Conservation (phyloP, 2,797 vertebrate genomes). For the Acrocephalus scirpaceus region DNA sequence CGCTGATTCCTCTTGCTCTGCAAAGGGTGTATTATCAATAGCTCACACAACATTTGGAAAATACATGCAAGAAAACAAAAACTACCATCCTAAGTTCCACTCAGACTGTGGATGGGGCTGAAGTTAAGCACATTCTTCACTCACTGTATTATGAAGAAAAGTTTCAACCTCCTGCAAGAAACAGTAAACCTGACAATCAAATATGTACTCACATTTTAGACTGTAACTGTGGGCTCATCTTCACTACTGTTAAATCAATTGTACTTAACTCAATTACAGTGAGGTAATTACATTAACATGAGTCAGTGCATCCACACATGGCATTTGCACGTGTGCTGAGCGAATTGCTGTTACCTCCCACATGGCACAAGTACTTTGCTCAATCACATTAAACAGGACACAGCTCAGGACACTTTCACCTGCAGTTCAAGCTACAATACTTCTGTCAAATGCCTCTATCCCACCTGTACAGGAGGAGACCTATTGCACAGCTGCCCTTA, state of each 20-base stretch:
- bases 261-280: conserved; percentile 68
- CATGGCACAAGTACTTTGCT: conserved; percentile 26
- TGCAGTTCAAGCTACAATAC: background rate
- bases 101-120: background rate
- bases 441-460: background rate
- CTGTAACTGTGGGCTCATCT: conserved; percentile 53
- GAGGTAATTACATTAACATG: conserved; percentile 69
- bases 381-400: background rate
- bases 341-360: conserved; percentile 49
- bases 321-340: conserved; percentile 58
- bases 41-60: background rate
- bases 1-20: background rate
- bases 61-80: background rate
- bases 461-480: background rate
- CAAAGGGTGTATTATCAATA: background rate
- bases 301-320: conserved; percentile 69
- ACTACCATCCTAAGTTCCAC: background rate
- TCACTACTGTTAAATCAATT: conserved; percentile 66
- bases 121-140: background rate
- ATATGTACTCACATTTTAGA: background rate
- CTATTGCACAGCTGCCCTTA: background rate
- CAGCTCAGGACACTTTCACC: background rate
- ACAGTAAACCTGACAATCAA: conserved; percentile 22
- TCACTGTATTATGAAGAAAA: background rate
- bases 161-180: background rate